Evolutionary conservation across 2,888 invertebrate genomes (phyloP).

Genomic region (Meteorus cinctellus): DNA sequence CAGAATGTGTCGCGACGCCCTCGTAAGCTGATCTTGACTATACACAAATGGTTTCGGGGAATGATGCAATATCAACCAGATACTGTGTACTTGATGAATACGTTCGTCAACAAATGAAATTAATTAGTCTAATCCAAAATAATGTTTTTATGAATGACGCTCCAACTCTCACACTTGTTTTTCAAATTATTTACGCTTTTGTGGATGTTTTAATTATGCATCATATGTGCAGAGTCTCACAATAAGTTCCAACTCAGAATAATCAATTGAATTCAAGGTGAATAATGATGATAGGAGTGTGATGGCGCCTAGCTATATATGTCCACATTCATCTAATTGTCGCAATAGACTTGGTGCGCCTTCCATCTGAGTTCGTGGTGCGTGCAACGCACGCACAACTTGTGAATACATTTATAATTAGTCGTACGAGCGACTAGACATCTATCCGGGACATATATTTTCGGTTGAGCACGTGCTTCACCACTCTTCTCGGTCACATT

Average conservation of each 20-base stretch:
- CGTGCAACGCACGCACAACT: neutral
- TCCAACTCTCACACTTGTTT: neutral
- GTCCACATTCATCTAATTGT: conserved; percentile 12
- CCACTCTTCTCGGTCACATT: neutral
- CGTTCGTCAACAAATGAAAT: neutral
- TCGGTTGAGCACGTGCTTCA: conserved; percentile 15
- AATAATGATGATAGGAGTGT: neutral
- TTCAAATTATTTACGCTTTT: neutral
- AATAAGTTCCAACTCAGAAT: neutral
- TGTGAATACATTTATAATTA: conserved; percentile 9
- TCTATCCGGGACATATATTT: conserved; percentile 16
- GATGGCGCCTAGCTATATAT: neutral
- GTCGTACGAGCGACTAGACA: neutral
- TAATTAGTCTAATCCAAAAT: neutral
- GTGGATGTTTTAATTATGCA: too few species aligned
- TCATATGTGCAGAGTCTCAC: neutral
- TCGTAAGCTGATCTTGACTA: neutral
- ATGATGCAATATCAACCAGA: neutral
- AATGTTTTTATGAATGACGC: neutral
- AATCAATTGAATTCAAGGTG: conserved; percentile 42
- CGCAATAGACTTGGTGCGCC: neutral
- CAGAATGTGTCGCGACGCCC: conserved; percentile 20
- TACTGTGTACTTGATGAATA: neutral
- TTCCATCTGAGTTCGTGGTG: neutral
- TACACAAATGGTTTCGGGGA: conserved; percentile 2